These are phyloP conservation scores for Cynopterus sphinx DNA, from an alignment of 2,797 vertebrate species.

Conservation along the genomic window DNA sequence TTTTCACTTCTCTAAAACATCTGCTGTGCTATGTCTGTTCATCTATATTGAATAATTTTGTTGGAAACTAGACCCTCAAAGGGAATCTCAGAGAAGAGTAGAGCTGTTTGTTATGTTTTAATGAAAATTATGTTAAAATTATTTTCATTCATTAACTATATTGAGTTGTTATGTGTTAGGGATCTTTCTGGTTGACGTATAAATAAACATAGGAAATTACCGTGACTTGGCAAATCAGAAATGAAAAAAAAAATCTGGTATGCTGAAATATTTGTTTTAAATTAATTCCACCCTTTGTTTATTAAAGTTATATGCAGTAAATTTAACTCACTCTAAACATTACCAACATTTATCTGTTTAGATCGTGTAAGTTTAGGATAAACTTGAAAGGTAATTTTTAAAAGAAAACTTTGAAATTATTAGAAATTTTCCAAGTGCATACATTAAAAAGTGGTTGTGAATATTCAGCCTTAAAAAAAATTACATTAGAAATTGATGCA, in stretches of 20 bases:
- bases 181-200: not conserved
- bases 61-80: constrained; percentile 17
- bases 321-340: constrained; percentile 23
- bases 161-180: not conserved
- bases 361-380: not conserved
- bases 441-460: constrained; percentile 16
- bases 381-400: constrained; percentile 56
- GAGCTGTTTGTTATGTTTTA: constrained; percentile 17
- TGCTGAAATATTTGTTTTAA: constrained; percentile 24
- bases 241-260: not conserved
- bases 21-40: not conserved
- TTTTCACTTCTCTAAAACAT: not conserved
- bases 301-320: not conserved
- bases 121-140: constrained; percentile 35
- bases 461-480: constrained; percentile 22
- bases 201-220: not conserved
- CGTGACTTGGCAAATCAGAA: constrained; percentile 6
- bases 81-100: not conserved
- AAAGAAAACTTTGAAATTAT: constrained; percentile 23
- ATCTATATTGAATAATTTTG: constrained; percentile 1
- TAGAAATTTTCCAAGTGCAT: constrained; percentile 22
- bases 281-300: constrained; percentile 34
- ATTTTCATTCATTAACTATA: constrained; percentile 39
- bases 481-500: not conserved
- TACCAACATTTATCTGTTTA: constrained; percentile 19